Base-by-base conservation (phyloP, 2,888 invertebrate genomes). In the Caenorhabditis sp. region DNA sequence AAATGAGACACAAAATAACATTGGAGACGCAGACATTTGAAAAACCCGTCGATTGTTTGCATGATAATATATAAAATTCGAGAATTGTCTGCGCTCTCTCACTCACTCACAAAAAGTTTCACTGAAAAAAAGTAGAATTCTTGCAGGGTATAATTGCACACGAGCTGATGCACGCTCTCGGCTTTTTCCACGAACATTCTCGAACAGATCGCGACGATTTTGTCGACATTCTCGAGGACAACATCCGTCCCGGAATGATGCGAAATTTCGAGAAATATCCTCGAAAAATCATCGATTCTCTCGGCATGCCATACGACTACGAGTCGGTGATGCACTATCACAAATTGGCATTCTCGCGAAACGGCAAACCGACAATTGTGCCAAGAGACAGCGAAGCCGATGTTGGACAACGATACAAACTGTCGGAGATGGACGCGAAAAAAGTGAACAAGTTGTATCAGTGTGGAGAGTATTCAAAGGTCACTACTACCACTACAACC, bases 121-220 rank as follows among this genome's bases (percentile, higher is more conserved):
- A n/a, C n/a, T n/a, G n/a, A n/a, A n/a, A n/a, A 53, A 51, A 27
- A 26, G 27, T n/a, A 21, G 17, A 31, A 21, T 21, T 63, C 63
- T 14, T 53, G n/a, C n/a, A 76, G 74, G 90, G 93, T 19, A 92
- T 92, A 12, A 90, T 93, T 3, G 91, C 92, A 8, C 93, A 94
- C 86, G 94, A 94, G 88, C 90, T 94, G 87, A 43, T 94, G 83
- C 94, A 94, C 84, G 79, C 82, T 10, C 88, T 93, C 1, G 94
- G 94, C 0, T 93, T 94, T 88, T 93, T 92, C 87, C 94, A 94
- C 85, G 93, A 93, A 89, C 94, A 94, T 86, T 93, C 92, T 84
- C 91, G 93, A 24, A 91, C 92, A 19, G 92, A 93, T 88, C 91
- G 94, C 76, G 93, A 94, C 85, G 91, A 92, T 0, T 93, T 90